A percentile compares a stretch with the other conserved stretches of the same genome.
Conservation (phyloP, 2,888 invertebrate genomes). For the Apodemia mormo region DNA sequence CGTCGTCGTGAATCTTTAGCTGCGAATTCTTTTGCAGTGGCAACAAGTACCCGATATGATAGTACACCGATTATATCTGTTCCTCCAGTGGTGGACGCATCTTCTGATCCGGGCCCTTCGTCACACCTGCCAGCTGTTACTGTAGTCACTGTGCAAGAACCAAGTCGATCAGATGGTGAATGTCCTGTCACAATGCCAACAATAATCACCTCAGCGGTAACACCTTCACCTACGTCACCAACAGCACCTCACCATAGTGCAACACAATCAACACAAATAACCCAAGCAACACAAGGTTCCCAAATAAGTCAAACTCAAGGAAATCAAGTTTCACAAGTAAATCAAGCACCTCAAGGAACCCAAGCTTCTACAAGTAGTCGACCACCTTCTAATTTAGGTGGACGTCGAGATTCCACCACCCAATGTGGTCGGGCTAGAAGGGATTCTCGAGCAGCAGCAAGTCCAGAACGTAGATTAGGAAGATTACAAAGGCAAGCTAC, state of each 20-base stretch:
- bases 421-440: conserved; percentile 88
- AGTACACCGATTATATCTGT: conserved; percentile 70
- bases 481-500: conserved; percentile 93
- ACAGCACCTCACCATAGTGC: conserved; percentile 66
- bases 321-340: conserved; percentile 32
- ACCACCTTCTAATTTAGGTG: conserved; percentile 75
- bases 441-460: conserved; percentile 85
- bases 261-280: conserved; percentile 54
- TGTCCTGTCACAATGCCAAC: conserved; percentile 86
- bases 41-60: conserved; percentile 79
- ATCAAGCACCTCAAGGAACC: conserved; percentile 40
- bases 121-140: conserved; percentile 71
- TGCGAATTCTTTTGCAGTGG: conserved; percentile 83
- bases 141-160: conserved; percentile 71
- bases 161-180: conserved; percentile 82
- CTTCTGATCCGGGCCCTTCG: conserved; percentile 86
- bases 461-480: conserved; percentile 85
- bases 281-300: conserved; percentile 45
- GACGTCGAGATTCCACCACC: conserved; percentile 91
- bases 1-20: conserved; percentile 86
- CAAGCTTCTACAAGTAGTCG: conserved; percentile 62
- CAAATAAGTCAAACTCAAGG: conserved; percentile 51
- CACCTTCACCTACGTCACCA: conserved; percentile 91
- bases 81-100: conserved; percentile 78
- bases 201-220: conserved; percentile 91